phyloP scores from a whole-genome alignment of 2,113 vertebrate genomes.

The Sisor rabdophorus region DNA sequence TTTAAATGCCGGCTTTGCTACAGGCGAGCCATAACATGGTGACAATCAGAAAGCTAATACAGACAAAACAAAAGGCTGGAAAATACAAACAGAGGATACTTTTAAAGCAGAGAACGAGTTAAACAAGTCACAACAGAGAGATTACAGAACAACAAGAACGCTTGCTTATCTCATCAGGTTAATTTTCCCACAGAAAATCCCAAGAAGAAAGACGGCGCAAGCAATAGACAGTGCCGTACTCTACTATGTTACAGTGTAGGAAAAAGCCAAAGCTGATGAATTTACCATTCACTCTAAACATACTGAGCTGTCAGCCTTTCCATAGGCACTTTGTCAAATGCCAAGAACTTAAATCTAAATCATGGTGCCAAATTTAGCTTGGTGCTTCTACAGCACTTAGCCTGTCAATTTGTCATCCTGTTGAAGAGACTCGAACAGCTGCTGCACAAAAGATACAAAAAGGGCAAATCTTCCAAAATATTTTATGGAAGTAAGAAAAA shows the following conservation, averaged over 20 bases:
- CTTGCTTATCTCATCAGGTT: not conserved
- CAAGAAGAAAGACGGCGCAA: no score
- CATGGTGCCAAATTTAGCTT: constrained; percentile 17
- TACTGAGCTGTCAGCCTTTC: not conserved
- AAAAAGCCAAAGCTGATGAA: constrained; percentile 17
- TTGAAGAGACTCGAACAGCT: constrained; percentile 8
- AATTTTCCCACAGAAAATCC: constrained; percentile 14
- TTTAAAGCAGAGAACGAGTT: not conserved
- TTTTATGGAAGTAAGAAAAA: not conserved
- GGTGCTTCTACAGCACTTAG: constrained; percentile 27
- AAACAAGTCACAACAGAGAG: not conserved
- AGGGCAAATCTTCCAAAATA: not conserved
- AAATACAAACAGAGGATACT: not conserved
- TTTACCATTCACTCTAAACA: constrained; percentile 28
- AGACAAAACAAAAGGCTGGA: not conserved
- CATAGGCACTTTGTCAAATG: constrained; percentile 26
- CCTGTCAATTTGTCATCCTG: constrained; percentile 18
- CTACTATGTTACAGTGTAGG: constrained; percentile 1
- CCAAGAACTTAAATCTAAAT: constrained; percentile 1
- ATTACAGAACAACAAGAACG: not conserved
- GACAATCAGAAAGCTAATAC: not conserved
- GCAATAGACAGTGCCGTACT: not conserved
- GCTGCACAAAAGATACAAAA: not conserved
- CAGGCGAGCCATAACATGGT: not conserved
- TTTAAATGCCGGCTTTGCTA: not conserved